These are phyloP conservation scores for Carpatolechia fugitivella DNA, from an alignment of 2,888 invertebrate species.

Conservation along the genomic window DNA sequence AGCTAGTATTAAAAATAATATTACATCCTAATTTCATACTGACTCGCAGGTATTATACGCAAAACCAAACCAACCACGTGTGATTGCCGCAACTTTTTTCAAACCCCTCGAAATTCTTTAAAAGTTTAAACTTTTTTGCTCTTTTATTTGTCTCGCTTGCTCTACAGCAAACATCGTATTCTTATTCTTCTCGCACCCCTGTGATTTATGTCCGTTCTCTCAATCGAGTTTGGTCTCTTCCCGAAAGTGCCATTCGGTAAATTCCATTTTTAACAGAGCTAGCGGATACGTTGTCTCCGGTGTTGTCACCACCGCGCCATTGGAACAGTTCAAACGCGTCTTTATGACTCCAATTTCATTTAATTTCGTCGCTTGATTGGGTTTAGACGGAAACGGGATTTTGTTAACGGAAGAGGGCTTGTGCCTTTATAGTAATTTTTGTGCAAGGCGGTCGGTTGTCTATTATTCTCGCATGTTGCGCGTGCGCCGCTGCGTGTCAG, in stretches of 20 bases:
- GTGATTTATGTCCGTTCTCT: slow-evolving; percentile 65
- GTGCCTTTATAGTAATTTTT: slow-evolving; percentile 56
- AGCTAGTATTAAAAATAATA: too few relatives aligned
- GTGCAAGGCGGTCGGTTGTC: slow-evolving; percentile 48
- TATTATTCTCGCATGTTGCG: slow-evolving; percentile 63
- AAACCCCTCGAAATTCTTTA: slow-evolving; percentile 37
- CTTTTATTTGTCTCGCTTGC: slow-evolving; percentile 46
- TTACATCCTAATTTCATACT: too few relatives aligned
- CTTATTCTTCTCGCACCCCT: slow-evolving; percentile 57
- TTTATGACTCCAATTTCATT: slow-evolving; percentile 46
- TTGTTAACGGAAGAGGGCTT: slow-evolving; percentile 59
- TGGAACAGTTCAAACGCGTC: slow-evolving; percentile 48
- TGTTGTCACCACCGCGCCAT: slow-evolving; percentile 61
- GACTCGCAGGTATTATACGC: too few relatives aligned
- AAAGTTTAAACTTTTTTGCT: slow-evolving; percentile 47
- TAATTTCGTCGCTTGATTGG: slow-evolving; percentile 59
- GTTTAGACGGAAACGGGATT: slow-evolving; percentile 63
- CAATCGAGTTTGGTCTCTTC: slow-evolving; percentile 49
- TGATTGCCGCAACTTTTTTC: slow-evolving; percentile 15
- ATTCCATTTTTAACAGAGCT: slow-evolving; percentile 65
- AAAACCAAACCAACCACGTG: neutral
- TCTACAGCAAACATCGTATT: slow-evolving; percentile 35
- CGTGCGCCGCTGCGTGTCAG: slow-evolving; percentile 63
- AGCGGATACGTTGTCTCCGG: slow-evolving; percentile 70
- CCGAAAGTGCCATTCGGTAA: slow-evolving; percentile 61